Conservation (phyloP, 1,140 invertebrate species). For the Tetragonula clypearis region DNA sequence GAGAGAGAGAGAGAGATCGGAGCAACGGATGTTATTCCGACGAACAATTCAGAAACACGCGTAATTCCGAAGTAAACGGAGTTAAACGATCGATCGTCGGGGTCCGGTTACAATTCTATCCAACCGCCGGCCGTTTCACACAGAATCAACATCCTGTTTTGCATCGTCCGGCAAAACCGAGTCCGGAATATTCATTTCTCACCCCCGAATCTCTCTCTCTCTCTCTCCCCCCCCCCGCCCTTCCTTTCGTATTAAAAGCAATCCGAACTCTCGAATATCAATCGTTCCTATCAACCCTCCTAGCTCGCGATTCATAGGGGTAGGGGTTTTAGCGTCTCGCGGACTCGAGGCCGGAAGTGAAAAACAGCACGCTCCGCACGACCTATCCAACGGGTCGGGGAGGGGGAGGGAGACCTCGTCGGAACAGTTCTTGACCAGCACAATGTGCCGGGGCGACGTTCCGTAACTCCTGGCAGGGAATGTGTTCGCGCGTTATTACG, state of each 20-base stretch:
- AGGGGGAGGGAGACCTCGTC: neutral
- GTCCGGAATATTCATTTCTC: conserved; percentile 4
- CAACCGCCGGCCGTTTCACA: neutral
- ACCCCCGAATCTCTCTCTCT: too few relatives aligned
- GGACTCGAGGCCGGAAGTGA: neutral
- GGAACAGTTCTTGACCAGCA: conserved; percentile 46
- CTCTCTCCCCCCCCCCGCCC: too few relatives aligned
- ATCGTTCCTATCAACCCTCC: conserved; percentile 2
- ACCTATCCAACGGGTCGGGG: conserved; percentile 12
- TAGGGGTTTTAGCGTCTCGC: too few relatives aligned
- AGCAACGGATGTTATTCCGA: neutral
- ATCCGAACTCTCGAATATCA: conserved; percentile 2
- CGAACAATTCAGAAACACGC: neutral
- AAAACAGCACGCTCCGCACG: conserved; percentile 10
- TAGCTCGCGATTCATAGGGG: neutral
- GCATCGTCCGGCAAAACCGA: neutral
- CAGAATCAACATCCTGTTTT: neutral
- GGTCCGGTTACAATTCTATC: neutral
- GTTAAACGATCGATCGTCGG: neutral
- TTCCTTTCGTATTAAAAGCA: conserved; percentile 4
- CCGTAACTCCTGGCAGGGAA: neutral
- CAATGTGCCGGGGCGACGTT: conserved; percentile 20
- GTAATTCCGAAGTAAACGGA: too few relatives aligned
- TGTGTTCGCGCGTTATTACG: conserved; percentile 2
- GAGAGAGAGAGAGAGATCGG: too few relatives aligned